These are phyloP conservation scores for Horisme vitalbata DNA, from an alignment of 2,888 invertebrate species.

Conservation along the genomic window DNA sequence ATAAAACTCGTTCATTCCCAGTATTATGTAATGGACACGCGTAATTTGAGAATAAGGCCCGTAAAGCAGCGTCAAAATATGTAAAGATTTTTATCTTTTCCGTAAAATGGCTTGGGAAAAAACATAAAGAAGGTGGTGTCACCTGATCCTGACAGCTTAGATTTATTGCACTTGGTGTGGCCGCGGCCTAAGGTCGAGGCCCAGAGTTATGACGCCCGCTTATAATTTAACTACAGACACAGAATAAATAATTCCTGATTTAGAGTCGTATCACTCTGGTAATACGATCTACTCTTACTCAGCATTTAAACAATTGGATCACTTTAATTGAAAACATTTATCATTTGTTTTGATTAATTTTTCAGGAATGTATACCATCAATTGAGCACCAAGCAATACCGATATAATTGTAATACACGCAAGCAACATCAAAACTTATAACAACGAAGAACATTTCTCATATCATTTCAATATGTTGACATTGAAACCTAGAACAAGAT, in stretches of 20 bases:
- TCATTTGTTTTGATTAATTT: no score
- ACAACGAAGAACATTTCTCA: no score
- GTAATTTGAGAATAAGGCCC: slow-evolving; percentile 80
- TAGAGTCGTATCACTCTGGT: not conserved
- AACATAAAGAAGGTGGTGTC: slow-evolving; percentile 84
- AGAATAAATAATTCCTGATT: not conserved
- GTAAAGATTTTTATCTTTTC: slow-evolving; percentile 83
- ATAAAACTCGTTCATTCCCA: slow-evolving; percentile 63
- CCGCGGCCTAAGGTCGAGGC: slow-evolving; percentile 76
- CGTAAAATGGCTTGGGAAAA: slow-evolving; percentile 84
- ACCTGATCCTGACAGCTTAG: slow-evolving; percentile 79
- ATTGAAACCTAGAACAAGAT: no score
- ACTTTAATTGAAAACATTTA: no score
- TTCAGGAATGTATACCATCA: no score
- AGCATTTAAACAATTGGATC: no score
- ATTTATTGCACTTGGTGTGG: slow-evolving; percentile 77
- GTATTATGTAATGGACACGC: slow-evolving; percentile 76
- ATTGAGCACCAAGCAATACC: no score
- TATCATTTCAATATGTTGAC: no score
- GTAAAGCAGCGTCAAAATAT: slow-evolving; percentile 82
- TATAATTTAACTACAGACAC: slow-evolving; percentile 66
- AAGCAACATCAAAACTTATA: no score
- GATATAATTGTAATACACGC: no score
- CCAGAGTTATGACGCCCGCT: slow-evolving; percentile 72
- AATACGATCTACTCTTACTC: not conserved